Conservation (phyloP, 2,113 vertebrate genomes). For the Henicopernis longicauda region DNA sequence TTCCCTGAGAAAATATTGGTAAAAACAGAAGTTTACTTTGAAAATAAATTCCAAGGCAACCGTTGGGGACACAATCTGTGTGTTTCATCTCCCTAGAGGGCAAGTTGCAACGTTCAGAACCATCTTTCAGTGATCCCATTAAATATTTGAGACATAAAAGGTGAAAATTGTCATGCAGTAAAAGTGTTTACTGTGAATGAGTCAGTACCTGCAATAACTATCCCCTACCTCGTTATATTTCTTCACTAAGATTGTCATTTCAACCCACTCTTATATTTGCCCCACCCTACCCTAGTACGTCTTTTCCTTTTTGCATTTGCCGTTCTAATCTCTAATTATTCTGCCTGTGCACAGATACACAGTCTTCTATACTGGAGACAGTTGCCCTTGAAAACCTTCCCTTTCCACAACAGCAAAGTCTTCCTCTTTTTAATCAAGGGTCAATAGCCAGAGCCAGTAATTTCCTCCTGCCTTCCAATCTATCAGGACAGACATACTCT, state of each 20-base stretch:
- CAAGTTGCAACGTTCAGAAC: not conserved
- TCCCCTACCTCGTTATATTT: not conserved
- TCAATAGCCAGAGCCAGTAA: not conserved
- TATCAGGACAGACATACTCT: not conserved
- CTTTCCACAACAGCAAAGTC: not conserved
- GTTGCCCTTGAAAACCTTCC: not conserved
- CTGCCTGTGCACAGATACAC: not conserved
- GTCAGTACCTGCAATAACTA: not conserved
- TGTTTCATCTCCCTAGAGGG: conserved; percentile 3
- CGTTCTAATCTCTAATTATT: not conserved
- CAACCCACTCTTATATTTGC: not conserved
- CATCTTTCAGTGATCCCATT: conserved; percentile 1
- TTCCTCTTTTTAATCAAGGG: not conserved
- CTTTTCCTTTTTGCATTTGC: not conserved
- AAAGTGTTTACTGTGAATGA: not conserved
- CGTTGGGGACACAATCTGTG: not conserved
- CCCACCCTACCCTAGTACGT: not conserved
- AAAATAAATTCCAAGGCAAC: not conserved
- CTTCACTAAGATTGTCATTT: not conserved
- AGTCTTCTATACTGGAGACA: not conserved
- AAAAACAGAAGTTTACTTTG: not conserved
- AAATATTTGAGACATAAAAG: conserved; percentile 32
- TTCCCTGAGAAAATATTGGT: not conserved
- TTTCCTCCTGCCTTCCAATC: not conserved
- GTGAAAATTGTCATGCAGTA: not conserved